Evolutionary conservation across 2,113 vertebrate genomes (phyloP).

Genomic region (Peucedramus taeniatus): DNA sequence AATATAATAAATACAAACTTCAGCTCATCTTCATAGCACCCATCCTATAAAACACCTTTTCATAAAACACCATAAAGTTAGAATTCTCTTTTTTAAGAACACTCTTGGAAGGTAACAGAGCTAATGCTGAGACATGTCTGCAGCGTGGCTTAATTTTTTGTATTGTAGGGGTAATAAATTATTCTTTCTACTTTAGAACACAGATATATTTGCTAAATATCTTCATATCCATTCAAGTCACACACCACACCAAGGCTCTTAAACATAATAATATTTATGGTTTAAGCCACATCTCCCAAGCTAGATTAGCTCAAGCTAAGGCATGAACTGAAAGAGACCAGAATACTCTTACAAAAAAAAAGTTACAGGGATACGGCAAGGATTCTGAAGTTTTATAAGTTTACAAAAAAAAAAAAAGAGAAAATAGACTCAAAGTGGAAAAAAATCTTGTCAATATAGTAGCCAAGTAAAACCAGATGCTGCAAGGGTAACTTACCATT

Average conservation of each 20-base stretch:
- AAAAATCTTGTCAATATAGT: constrained; percentile 3
- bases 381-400: not conserved
- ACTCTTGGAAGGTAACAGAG: not conserved
- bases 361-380: not conserved
- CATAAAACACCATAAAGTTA: not conserved
- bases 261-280: not conserved
- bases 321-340: not conserved
- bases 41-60: not conserved
- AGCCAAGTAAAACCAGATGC: constrained; percentile 59
- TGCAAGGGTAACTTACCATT: constrained; percentile 48
- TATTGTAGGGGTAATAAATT: not conserved
- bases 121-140: not conserved
- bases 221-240: not conserved
- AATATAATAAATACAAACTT: not conserved
- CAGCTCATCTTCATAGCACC: not conserved
- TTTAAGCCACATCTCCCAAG: constrained; percentile 1
- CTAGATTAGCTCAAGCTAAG: not conserved
- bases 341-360: not conserved
- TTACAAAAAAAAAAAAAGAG: not conserved
- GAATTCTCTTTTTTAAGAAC: not conserved
- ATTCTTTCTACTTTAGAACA: not conserved
- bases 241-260: not conserved
- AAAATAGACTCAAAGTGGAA: constrained; percentile 13
- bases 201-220: not conserved
- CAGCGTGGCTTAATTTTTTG: not conserved